phyloP scores from a whole-genome alignment of 2,797 vertebrate genomes.

The Rhinophrynus dorsalis region DNA sequence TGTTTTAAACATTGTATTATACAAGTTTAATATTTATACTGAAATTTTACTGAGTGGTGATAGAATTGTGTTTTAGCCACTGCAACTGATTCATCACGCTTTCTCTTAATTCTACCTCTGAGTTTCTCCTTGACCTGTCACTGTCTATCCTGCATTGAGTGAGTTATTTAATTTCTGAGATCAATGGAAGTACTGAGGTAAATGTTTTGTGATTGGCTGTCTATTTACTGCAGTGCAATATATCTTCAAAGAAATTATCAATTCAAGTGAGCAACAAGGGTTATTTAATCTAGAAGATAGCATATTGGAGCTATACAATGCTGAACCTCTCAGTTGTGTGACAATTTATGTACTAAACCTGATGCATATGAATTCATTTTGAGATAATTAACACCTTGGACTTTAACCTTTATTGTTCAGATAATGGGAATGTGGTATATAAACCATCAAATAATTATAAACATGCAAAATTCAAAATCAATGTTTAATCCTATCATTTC shows the following conservation, averaged over 20 bases:
- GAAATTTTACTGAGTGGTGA: constrained; percentile 17
- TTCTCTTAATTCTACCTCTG: constrained; percentile 38
- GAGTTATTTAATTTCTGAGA: constrained; percentile 53
- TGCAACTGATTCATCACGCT: constrained; percentile 36
- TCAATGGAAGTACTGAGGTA: constrained; percentile 27
- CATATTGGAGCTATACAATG: background rate
- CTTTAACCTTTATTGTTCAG: background rate
- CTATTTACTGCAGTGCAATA: constrained; percentile 42
- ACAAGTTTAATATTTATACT: too few species aligned
- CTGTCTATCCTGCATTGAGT: constrained; percentile 39
- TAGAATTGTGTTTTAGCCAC: constrained; percentile 18
- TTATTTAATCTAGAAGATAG: constrained; percentile 31
- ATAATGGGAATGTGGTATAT: background rate
- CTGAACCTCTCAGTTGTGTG: constrained; percentile 10
- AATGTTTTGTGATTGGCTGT: constrained; percentile 37
- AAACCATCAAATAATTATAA: background rate
- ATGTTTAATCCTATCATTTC: too few species aligned
- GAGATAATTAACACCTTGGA: background rate
- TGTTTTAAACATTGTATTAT: too few species aligned
- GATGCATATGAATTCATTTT: background rate
- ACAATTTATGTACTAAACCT: constrained; percentile 18
- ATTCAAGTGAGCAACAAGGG: constrained; percentile 50
- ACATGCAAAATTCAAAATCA: too few species aligned
- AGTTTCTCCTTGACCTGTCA: constrained; percentile 47
- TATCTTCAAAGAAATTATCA: constrained; percentile 48